Base-by-base conservation (phyloP, 2,888 invertebrate species). In the Macrostomum cliftonense region DNA sequence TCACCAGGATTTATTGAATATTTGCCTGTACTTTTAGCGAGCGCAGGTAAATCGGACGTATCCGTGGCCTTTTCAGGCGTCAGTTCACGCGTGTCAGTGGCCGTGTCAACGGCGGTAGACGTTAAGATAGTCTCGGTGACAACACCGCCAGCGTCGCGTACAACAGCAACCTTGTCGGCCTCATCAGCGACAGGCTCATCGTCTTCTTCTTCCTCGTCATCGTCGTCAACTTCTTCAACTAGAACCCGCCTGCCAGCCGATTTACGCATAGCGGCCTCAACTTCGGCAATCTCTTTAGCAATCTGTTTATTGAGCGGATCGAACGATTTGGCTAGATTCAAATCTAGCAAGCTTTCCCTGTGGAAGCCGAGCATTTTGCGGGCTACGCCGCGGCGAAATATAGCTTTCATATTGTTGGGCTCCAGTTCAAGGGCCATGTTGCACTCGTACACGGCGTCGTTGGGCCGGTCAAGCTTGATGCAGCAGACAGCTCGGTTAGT, bases 401-500 rank as follows among this genome's bases (percentile, higher is more conserved):
- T 54, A 12, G 67, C 67, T 52, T 69, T 69, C 12, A 63, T 59
- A 57, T 68, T 68, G 43, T 60, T 57, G 28, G 57, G 47, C 39
- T 68, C 65, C n/a, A 62, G 42, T 12, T 49, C 49, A 36, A 68
- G 46, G 2, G 63, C 67, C 45, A 55, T 56, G 39, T 55, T 56
- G 53, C 67, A 67, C 52, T 69, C 69, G 20, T 50, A 17, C 4
- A 50, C 46, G 16, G 50, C 50, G 13, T 40, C 12, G 37, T 28
- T 40, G 17, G 50, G 49, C 60, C 61, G 52, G 49, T 62, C 59
- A 1, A 63, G 50, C 43, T 61, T 57, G 4, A 69, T 58, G 50
- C 64, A 63, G 52, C 68, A 68, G 4, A 67, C 56, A 9, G 68
- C 66, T 45, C 68, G 56, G 57, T 70, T 70, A 36, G 64, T 67